A percentile compares a stretch with the other conserved stretches of the same genome.
These are phyloP conservation scores for Macaria notata DNA, from an alignment of 2,888 invertebrate species.

Conservation along the genomic window DNA sequence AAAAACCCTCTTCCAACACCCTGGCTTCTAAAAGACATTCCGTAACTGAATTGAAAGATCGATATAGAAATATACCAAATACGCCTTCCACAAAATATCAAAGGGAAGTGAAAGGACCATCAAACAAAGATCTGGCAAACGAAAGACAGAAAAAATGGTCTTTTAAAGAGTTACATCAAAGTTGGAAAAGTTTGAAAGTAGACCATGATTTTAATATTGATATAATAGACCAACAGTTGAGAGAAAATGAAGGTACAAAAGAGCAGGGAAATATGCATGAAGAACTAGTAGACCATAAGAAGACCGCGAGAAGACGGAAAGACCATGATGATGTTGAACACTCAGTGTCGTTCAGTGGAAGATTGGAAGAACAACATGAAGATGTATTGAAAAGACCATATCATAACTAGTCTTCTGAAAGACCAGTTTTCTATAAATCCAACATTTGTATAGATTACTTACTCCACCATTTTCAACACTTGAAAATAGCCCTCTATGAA, in stretches of 20 bases:
- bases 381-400: neutral
- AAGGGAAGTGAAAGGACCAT: neutral
- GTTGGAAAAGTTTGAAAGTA: too few relatives aligned
- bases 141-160: too few relatives aligned
- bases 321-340: neutral
- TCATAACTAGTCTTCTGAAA: neutral
- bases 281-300: neutral
- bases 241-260: constrained; percentile 5
- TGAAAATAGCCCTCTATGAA: too few relatives aligned
- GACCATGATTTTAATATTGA: neutral
- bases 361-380: neutral
- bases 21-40: too few relatives aligned
- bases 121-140: neutral
- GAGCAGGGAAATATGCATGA: neutral
- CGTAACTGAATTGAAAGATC: too few relatives aligned
- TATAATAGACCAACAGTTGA: constrained; percentile 6
- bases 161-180: too few relatives aligned
- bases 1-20: neutral
- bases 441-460: too few relatives aligned
- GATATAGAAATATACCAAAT: too few relatives aligned
- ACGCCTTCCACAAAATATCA: too few relatives aligned
- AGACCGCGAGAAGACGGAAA: neutral
- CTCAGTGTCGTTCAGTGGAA: neutral
- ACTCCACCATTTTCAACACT: too few relatives aligned
- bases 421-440: too few relatives aligned